Conservation (phyloP, 2,113 vertebrate species). For the Pachycephala philippinensis region DNA sequence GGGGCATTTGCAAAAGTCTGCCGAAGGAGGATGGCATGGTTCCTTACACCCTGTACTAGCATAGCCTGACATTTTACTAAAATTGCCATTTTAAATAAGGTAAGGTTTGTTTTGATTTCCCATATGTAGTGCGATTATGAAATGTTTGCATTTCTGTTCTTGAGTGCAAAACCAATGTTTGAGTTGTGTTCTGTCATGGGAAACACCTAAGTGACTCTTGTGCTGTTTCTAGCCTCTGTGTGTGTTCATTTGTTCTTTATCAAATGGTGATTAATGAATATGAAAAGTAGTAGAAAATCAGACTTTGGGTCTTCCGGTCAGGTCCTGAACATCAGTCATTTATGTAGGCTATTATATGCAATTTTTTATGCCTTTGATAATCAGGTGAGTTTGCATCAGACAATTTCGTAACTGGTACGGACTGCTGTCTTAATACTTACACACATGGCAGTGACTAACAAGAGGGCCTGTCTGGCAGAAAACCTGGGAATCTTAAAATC, state of each 20-base stretch:
- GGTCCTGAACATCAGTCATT: neutral
- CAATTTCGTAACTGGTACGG: neutral
- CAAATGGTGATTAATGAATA: neutral
- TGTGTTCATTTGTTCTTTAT: neutral
- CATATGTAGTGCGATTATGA: neutral
- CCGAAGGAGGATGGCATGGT: conserved; percentile 42
- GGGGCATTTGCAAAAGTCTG: conserved; percentile 68
- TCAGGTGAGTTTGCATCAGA: neutral
- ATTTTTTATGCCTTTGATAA: neutral
- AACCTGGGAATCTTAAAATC: neutral
- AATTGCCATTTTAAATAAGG: neutral
- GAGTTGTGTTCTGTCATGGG: neutral
- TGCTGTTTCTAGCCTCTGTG: neutral
- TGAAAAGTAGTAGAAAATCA: neutral
- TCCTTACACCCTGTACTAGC: conserved; percentile 60
- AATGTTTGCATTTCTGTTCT: conserved; percentile 48
- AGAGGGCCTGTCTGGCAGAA: neutral
- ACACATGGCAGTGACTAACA: neutral
- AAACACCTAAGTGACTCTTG: neutral
- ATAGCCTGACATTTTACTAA: conserved; percentile 37
- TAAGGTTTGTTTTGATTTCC: conserved; percentile 47
- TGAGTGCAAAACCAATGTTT: conserved; percentile 41
- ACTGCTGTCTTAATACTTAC: neutral
- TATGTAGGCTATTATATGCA: neutral
- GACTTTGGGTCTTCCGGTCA: neutral